These are phyloP conservation scores for Carpatolechia fugitivella DNA, from an alignment of 2,888 invertebrate species.

Conservation along the genomic window DNA sequence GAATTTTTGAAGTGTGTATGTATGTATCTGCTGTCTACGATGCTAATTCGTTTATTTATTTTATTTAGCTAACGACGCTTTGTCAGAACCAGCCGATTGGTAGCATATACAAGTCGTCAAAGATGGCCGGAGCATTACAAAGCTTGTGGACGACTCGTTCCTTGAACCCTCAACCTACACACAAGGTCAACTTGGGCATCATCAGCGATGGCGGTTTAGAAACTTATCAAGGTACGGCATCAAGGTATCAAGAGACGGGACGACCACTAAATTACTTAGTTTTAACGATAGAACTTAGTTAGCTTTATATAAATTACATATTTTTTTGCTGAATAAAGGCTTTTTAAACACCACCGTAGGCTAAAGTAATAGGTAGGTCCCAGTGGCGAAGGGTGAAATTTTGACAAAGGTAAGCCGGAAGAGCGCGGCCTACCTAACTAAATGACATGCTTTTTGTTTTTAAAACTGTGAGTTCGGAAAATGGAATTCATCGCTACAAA, in stretches of 20 bases:
- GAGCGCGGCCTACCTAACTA: too few relatives aligned
- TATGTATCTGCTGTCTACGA: neutral
- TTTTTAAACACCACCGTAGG: too few relatives aligned
- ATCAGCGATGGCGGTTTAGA: conserved; percentile 64
- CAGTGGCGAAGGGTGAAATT: too few relatives aligned
- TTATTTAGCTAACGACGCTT: neutral
- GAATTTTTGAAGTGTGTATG: neutral
- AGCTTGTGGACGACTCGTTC: conserved; percentile 49
- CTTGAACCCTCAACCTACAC: conserved; percentile 28
- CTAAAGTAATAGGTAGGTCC: too few relatives aligned
- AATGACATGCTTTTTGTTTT: too few relatives aligned
- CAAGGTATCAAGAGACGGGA: neutral
- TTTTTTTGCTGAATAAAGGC: too few relatives aligned
- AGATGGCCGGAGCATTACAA: conserved; percentile 45
- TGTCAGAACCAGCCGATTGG: conserved; percentile 55
- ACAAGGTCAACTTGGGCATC: conserved; percentile 48
- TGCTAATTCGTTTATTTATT: neutral
- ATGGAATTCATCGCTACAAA: too few relatives aligned
- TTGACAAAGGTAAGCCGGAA: too few relatives aligned
- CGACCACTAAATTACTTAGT: too few relatives aligned
- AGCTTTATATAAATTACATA: too few relatives aligned
- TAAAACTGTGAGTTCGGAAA: too few relatives aligned
- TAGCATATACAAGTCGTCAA: conserved; percentile 50
- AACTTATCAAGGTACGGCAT: conserved; percentile 54
- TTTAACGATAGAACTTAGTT: too few relatives aligned